Conservation (phyloP, 2,113 vertebrate species). For the Apodemus sylvaticus region DNA sequence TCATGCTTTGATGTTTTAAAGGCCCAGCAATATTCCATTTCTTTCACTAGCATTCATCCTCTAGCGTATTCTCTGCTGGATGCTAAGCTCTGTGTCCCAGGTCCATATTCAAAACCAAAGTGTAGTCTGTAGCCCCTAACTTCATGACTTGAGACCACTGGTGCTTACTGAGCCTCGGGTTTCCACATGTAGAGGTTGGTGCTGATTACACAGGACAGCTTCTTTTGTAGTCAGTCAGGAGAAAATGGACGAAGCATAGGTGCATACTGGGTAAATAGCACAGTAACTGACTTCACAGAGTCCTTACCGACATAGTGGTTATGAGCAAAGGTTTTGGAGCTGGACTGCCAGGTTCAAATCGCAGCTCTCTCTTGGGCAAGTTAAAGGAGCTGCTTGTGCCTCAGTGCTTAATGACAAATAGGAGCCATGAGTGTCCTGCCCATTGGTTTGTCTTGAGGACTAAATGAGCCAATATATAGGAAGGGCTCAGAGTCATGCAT, state of each 20-base stretch:
- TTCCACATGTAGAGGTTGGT: neutral
- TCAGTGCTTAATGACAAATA: neutral
- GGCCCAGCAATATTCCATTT: neutral
- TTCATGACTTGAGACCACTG: neutral
- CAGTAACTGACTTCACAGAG: neutral
- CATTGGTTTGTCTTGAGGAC: neutral
- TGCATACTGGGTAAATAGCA: fast-evolving
- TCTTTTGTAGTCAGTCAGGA: neutral
- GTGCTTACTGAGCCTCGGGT: neutral
- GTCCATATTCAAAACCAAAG: neutral
- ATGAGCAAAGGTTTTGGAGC: neutral
- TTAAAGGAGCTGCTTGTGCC: neutral
- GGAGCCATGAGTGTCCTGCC: neutral
- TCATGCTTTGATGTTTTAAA: slow-evolving; percentile 47
- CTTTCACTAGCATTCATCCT: neutral
- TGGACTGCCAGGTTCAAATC: neutral
- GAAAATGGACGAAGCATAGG: neutral
- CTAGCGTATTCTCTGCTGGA: neutral
- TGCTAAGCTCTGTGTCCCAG: neutral
- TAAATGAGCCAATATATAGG: neutral
- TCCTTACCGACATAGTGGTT: fast-evolving
- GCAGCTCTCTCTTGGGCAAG: neutral
- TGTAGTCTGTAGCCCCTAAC: fast-evolving
- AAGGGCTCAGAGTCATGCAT: neutral
- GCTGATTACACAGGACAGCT: neutral